Percentiles rank a stretch among this genome's conserved stretches.
Evolutionary conservation across 2,888 invertebrate genomes (phyloP).

Genomic region (Calliscelio sp.): DNA sequence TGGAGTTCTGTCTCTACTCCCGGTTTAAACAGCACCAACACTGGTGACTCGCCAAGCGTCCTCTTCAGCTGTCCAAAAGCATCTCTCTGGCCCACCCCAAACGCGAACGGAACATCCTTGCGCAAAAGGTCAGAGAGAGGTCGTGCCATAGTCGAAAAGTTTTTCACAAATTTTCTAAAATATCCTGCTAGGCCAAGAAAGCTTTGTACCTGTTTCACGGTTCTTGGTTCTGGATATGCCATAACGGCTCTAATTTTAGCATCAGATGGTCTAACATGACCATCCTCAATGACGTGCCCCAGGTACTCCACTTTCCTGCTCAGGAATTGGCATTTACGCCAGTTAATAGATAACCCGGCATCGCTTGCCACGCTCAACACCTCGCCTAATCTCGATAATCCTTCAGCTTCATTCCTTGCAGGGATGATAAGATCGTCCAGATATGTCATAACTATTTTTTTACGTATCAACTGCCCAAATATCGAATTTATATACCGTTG

Average conservation of each 20-base stretch:
- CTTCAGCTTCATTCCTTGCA: conserved; percentile 12
- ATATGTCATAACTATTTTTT: conserved; percentile 46
- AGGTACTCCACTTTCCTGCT: conserved; percentile 7
- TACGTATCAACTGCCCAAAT: conserved; percentile 49
- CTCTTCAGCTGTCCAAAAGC: not conserved
- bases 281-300: not conserved
- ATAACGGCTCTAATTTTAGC: not conserved
- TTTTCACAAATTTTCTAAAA: not conserved
- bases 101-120: not conserved
- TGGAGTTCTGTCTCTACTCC: not conserved
- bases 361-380: not conserved
- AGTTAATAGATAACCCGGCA: not conserved
- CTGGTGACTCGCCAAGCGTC: not conserved
- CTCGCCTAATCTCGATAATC: not conserved
- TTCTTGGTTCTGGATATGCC: not conserved
- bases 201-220: not conserved
- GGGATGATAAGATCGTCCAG: conserved; percentile 64
- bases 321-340: not conserved
- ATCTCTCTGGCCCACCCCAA: not conserved
- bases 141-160: not conserved
- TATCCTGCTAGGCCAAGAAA: conserved; percentile 1
- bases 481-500: conserved; percentile 56
- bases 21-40: not conserved
- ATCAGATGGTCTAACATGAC: not conserved
- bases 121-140: not conserved